Evolutionary conservation across 1,140 invertebrate species (phyloP), one percentile per base, ranked within the genome.

Genomic region (Drosophila tropicalis): DNA sequence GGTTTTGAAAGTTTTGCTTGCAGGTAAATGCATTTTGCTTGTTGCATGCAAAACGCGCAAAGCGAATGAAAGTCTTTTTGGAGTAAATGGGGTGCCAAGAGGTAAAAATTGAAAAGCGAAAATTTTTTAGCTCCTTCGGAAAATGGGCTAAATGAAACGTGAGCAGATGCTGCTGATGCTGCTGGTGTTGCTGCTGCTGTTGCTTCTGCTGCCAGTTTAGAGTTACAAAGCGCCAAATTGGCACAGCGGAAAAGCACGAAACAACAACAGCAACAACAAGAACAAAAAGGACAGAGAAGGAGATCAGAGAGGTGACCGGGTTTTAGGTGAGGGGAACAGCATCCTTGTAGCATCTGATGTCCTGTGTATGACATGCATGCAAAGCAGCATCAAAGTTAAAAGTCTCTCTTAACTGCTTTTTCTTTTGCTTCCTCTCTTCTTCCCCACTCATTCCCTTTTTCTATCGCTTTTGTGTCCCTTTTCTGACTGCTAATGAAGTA

Each of bases 21-120:
- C 64, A 81, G 79, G 83, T 87, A 86, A 86, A 86, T 86, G 83
- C 83, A 82, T 87, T 86, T 87, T 79, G 83, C 83, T 87, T 86
- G 84, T 86, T 86, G 83, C 83, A 82, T 82, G 79, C 83, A 86
- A 87, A 82, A 67, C 65, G 71, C 66, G 72, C 72, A 75, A 72
- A 81, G 78, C 82, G 19, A 76, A 82, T 86, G 82, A 86, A 86
- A 86, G 72, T 87, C 77, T 72, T 34, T 22, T 36, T 34, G 17
- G 61, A 62, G 55, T 32, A 71, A 87, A 82, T 70, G 80, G 71
- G 70, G 74, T 83, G 76, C 63, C 75, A 82, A 72, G 55, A 79
- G 82, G 54, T 76, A 76, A 76, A 84, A 84, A 85, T 84, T 80
- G 81, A 84, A 84, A 84, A 84, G 81, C 81, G 81, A 85, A 86